A percentile compares a stretch with the other conserved stretches of the same genome.
Evolutionary conservation across 2,113 vertebrate species (phyloP).

Genomic region (Balaeniceps rex): DNA sequence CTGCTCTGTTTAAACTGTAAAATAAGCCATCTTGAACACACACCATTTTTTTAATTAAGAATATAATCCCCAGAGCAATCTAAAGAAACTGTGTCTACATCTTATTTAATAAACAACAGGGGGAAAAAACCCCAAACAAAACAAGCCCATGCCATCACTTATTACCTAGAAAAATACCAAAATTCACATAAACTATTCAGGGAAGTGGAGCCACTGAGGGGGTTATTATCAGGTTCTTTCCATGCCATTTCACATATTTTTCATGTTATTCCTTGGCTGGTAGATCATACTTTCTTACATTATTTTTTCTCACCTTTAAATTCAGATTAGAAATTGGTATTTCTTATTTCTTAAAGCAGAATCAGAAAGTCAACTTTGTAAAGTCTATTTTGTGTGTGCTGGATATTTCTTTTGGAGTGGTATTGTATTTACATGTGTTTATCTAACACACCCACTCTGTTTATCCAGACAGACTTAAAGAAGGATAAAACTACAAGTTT

Average conservation of each 20-base stretch:
- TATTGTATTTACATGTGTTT: constrained; percentile 16
- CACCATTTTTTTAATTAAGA: neutral
- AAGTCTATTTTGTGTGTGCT: neutral
- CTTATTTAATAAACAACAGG: neutral
- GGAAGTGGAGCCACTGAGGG: neutral
- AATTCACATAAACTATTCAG: neutral
- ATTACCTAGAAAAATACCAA: neutral
- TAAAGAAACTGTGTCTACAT: neutral
- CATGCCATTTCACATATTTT: neutral
- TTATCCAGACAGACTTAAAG: constrained; percentile 33
- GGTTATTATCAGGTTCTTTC: neutral
- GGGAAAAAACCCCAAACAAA: rapidly evolving
- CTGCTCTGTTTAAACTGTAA: neutral
- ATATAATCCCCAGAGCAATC: neutral
- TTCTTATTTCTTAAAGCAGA: neutral
- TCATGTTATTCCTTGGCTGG: neutral
- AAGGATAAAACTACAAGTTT: constrained; percentile 24
- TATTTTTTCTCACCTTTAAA: neutral
- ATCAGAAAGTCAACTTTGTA: neutral
- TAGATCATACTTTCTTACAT: neutral
- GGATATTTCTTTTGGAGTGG: neutral
- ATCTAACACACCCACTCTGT: constrained; percentile 13
- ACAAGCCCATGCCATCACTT: neutral
- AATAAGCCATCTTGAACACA: neutral
- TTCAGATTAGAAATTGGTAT: neutral